Conservation (phyloP, 2,797 vertebrate species). For the Anguilla megastoma region DNA sequence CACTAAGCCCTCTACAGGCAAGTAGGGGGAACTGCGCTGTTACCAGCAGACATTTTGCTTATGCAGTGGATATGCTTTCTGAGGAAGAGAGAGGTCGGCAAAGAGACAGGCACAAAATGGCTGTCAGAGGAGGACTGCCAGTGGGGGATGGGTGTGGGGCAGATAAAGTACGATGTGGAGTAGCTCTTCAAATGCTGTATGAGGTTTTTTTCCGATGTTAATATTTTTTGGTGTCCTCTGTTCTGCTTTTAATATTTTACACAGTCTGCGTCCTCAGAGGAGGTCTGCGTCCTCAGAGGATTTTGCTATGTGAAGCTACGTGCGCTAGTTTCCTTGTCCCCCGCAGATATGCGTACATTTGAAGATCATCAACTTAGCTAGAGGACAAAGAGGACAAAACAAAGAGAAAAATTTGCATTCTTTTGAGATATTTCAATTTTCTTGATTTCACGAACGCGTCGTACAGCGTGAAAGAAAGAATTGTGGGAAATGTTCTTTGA, state of each 20-base stretch:
- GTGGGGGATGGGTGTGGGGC: conserved; percentile 14
- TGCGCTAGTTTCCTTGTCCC: neutral
- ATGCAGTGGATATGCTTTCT: neutral
- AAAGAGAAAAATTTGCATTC: neutral
- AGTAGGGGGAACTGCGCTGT: conserved; percentile 17
- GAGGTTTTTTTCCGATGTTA: neutral
- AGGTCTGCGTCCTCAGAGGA: neutral
- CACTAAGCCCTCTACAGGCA: conserved; percentile 21
- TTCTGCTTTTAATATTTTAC: neutral
- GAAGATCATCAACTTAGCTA: neutral
- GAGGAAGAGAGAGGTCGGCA: neutral
- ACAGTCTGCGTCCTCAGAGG: neutral
- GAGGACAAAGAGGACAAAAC: neutral
- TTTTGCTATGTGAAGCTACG: neutral
- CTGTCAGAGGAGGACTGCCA: conserved; percentile 12
- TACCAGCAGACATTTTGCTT: conserved; percentile 14
- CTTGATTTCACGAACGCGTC: neutral
- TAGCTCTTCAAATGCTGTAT: neutral
- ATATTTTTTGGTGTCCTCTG: neutral
- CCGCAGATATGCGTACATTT: neutral
- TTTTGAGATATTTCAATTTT: neutral
- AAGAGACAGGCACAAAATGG: conserved; percentile 25
- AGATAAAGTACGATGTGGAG: neutral
- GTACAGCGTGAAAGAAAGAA: neutral
- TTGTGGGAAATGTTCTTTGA: neutral